Evolutionary conservation across 2,888 invertebrate genomes (phyloP).

Genomic region (Polyommatus iphigenia): DNA sequence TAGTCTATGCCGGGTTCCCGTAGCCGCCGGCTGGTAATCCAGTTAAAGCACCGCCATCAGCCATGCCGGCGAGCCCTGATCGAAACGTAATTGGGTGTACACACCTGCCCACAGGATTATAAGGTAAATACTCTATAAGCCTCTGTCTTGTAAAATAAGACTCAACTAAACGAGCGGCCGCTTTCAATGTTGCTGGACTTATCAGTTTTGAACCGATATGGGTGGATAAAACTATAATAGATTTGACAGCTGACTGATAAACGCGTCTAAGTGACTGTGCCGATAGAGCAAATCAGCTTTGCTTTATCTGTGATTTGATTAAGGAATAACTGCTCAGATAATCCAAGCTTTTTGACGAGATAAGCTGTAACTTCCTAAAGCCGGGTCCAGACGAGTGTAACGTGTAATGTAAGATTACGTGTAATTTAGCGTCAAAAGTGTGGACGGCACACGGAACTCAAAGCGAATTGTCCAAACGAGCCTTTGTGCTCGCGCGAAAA

Average conservation of each 20-base stretch:
- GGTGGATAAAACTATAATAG: not conserved
- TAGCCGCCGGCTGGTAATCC: slow-evolving; percentile 59
- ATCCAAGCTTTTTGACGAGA: not conserved
- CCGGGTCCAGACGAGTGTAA: too few relatives aligned
- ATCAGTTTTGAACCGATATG: not conserved
- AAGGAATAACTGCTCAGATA: not conserved
- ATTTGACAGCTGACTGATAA: slow-evolving; percentile 5
- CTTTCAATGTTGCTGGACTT: not conserved
- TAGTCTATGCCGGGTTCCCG: slow-evolving; percentile 35
- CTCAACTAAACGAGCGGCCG: not conserved
- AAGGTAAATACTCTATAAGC: slow-evolving; percentile 42
- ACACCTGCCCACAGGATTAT: slow-evolving; percentile 53
- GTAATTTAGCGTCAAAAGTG: too few relatives aligned
- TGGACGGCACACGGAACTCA: too few relatives aligned
- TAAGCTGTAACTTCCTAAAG: too few relatives aligned
- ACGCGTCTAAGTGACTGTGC: not conserved
- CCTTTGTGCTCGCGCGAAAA: too few relatives aligned
- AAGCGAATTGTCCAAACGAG: too few relatives aligned
- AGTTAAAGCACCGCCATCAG: slow-evolving; percentile 68
- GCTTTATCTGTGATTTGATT: not conserved
- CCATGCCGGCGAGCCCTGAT: slow-evolving; percentile 57
- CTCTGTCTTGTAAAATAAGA: slow-evolving; percentile 19
- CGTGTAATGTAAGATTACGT: too few relatives aligned
- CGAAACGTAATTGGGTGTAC: slow-evolving; percentile 71
- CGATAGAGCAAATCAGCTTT: not conserved